phyloP scores from a whole-genome alignment of 2,113 vertebrate species.

The Ariopsis seemanni region DNA sequence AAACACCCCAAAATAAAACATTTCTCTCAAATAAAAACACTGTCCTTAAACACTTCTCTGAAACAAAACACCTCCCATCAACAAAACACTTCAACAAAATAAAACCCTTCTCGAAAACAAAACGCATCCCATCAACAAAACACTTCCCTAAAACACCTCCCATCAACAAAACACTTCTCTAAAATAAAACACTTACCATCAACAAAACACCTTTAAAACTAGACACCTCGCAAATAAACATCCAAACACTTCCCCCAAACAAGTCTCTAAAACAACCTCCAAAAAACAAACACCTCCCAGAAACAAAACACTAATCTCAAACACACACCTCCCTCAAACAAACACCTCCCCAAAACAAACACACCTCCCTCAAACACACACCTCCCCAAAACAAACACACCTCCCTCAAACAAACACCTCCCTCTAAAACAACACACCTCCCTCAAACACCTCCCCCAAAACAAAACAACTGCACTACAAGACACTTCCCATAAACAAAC shows the following conservation, averaged over 20 bases:
- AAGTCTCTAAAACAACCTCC: background rate
- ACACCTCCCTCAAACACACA: background rate
- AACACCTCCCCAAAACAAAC: background rate
- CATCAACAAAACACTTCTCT: too few relatives aligned
- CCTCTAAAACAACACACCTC: background rate
- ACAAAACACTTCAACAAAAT: background rate
- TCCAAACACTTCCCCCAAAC: background rate
- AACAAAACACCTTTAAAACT: background rate
- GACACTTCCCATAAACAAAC: too few relatives aligned
- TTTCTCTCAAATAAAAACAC: too few relatives aligned
- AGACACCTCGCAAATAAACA: background rate
- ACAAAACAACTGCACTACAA: too few relatives aligned
- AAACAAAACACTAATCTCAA: background rate
- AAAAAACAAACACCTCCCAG: too few relatives aligned
- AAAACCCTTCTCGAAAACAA: too few relatives aligned
- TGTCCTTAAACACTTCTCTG: too few relatives aligned
- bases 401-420: background rate
- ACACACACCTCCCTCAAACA: background rate
- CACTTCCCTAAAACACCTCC: background rate
- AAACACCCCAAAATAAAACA: too few relatives aligned
- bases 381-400: background rate
- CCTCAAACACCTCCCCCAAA: background rate
- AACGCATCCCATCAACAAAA: background rate
- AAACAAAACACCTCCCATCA: background rate
- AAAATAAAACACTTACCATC: too few relatives aligned